phyloP scores from a whole-genome alignment of 2,113 vertebrate species.

The Promerops cafer region DNA sequence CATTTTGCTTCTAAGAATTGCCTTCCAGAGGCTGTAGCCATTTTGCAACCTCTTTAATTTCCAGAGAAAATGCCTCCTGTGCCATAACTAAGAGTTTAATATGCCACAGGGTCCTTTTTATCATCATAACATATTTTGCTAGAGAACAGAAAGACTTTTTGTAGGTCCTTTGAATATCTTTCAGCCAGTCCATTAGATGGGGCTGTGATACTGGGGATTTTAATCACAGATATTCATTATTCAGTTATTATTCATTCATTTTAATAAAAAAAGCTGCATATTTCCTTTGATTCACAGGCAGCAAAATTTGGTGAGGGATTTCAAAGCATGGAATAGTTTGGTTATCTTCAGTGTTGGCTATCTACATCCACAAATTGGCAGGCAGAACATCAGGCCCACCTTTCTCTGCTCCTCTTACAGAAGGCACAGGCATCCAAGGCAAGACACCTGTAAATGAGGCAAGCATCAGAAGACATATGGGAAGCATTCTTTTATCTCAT shows the following conservation, averaged over 20 bases:
- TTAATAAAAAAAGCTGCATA: neutral
- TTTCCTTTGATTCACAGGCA: neutral
- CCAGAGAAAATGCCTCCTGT: constrained; percentile 4
- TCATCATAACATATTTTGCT: neutral
- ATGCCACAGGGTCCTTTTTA: neutral
- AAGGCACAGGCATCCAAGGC: neutral
- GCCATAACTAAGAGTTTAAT: constrained; percentile 19
- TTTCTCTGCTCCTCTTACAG: neutral
- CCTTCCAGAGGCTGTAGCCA: constrained; percentile 6
- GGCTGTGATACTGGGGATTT: constrained; percentile 56
- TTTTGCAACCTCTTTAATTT: constrained; percentile 45
- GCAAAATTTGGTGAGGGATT: neutral
- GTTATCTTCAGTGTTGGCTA: neutral
- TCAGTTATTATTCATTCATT: neutral
- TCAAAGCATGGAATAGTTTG: neutral
- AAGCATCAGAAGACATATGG: neutral
- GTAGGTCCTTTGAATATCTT: neutral
- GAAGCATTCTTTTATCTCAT: neutral
- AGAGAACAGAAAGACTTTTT: neutral
- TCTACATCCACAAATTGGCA: neutral
- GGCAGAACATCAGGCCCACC: neutral
- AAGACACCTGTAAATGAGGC: neutral
- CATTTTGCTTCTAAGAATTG: neutral
- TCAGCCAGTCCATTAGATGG: constrained; percentile 59
- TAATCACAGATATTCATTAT: neutral